Base-by-base conservation (phyloP, 2,888 invertebrate genomes). In the Torymus auratus region DNA sequence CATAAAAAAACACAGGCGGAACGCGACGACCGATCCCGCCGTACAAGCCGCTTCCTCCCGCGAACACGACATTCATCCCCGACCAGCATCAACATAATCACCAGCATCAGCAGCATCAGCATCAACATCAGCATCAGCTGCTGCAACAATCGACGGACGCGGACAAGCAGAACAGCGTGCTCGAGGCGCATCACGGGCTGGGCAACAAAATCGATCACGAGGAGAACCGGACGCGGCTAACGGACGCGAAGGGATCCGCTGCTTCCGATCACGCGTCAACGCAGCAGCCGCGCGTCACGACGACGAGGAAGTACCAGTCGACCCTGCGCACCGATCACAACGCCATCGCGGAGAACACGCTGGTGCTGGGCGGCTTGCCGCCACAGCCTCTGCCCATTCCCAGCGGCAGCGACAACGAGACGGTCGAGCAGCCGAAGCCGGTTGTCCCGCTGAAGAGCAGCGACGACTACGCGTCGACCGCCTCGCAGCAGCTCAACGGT, bases 11-110 rank as follows among this genome's bases (percentile, higher is more conserved):
- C 50, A 56, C 77, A 87, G 88, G 86, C 87, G 88, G 86, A 14
- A 87, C 85, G 58, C 85, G 88, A 64, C 87, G 87, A 75, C 91
- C 90, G 2, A 82, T 87, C 15, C 85, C 88, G 2, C 83, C 88
- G 0, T 89, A 91, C 82, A 91, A 90, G 81, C 90, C 90, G 0
- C 60, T 88, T 53, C 86, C 80, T 85, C 0, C 78, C 81, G 60
- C 41, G 84, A 88, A 52, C 82, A 20, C 65, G 52, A 72, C 23
- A 23, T 15, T 20, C 20, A 2, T 14, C 10, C 76, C 61, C 10
- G 65, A 74, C 14, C 60, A 55, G 14, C 69, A 82, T 2, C 80
- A 73, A 41, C 17, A 28, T n/a, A n/a, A n/a, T 10, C 41, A 28
- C 0, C 5, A 28, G 4, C 28, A 41, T 1, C 41, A 41, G 5